phyloP scores from a whole-genome alignment of 2,797 vertebrate genomes.

The Xiphorhynchus erythropygius region DNA sequence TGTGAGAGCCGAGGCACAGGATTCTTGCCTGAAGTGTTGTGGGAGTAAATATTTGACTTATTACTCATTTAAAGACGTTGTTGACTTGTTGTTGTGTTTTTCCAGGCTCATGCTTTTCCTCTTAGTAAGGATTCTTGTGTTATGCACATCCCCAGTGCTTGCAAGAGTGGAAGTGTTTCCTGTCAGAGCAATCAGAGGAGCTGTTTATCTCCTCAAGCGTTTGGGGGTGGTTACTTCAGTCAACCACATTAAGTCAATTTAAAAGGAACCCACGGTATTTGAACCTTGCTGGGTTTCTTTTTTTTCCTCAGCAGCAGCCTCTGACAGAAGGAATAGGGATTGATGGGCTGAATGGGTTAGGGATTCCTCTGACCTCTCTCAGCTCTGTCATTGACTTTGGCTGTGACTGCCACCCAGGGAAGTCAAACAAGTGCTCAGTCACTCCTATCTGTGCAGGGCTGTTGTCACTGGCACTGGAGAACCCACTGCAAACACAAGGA shows the following conservation, averaged over 20 bases:
- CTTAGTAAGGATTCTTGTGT: constrained; percentile 11
- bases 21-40: constrained; percentile 46
- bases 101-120: constrained; percentile 33
- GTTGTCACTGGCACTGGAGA: not conserved
- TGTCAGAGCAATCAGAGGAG: not conserved
- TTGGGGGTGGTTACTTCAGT: not conserved
- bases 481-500: not conserved
- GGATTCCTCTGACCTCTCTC: not conserved
- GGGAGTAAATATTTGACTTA: constrained; percentile 46
- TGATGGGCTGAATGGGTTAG: not conserved
- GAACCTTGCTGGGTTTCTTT: not conserved
- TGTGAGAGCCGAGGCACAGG: constrained; percentile 27
- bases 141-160: not conserved
- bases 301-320: not conserved
- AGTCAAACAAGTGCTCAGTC: not conserved
- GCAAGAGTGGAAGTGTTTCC: constrained; percentile 30
- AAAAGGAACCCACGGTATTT: not conserved
- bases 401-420: not conserved
- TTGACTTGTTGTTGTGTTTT: constrained; percentile 57
- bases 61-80: constrained; percentile 47
- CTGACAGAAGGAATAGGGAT: not conserved
- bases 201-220: not conserved
- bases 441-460: not conserved
- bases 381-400: not conserved
- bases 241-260: not conserved